A percentile compares a stretch with the other conserved stretches of the same genome.
These are phyloP conservation scores for Athrips mouffetella DNA, from an alignment of 2,888 invertebrate genomes.

Conservation along the genomic window DNA sequence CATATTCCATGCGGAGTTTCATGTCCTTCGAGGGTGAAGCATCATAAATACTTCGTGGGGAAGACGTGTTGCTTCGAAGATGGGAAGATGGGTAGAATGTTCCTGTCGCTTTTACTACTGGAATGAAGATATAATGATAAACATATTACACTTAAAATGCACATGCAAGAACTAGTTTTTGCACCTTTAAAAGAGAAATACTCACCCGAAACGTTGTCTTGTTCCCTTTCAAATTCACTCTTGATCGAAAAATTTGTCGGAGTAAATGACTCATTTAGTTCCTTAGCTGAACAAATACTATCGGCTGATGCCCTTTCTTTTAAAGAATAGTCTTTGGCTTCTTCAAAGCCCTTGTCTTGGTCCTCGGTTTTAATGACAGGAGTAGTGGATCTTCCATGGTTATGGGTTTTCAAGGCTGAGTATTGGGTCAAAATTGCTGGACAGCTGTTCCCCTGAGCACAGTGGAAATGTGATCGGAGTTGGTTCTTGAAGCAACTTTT, in stretches of 20 bases:
- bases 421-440: slow-evolving; percentile 72
- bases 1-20: slow-evolving; percentile 60
- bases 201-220: slow-evolving; percentile 73
- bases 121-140: slow-evolving; percentile 58
- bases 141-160: background rate
- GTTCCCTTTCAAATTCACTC: slow-evolving; percentile 69
- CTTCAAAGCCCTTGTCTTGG: slow-evolving; percentile 60
- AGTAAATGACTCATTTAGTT: slow-evolving; percentile 51
- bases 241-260: slow-evolving; percentile 70
- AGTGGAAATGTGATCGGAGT: slow-evolving; percentile 68
- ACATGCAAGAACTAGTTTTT: background rate
- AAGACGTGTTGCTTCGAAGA: slow-evolving; percentile 75
- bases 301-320: slow-evolving; percentile 70
- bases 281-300: slow-evolving; percentile 59
- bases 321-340: slow-evolving; percentile 74
- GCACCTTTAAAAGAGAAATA: slow-evolving; percentile 34
- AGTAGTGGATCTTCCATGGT: slow-evolving; percentile 66
- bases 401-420: slow-evolving; percentile 70
- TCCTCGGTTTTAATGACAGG: slow-evolving; percentile 67
- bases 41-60: slow-evolving; percentile 76
- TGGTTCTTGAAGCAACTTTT: slow-evolving; percentile 74
- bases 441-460: slow-evolving; percentile 69
- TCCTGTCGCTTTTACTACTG: slow-evolving; percentile 95
- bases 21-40: slow-evolving; percentile 74
- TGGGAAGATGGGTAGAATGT: slow-evolving; percentile 92